Base-by-base conservation (phyloP, 1,140 invertebrate species). In the Drosophila sturtevanti region DNA sequence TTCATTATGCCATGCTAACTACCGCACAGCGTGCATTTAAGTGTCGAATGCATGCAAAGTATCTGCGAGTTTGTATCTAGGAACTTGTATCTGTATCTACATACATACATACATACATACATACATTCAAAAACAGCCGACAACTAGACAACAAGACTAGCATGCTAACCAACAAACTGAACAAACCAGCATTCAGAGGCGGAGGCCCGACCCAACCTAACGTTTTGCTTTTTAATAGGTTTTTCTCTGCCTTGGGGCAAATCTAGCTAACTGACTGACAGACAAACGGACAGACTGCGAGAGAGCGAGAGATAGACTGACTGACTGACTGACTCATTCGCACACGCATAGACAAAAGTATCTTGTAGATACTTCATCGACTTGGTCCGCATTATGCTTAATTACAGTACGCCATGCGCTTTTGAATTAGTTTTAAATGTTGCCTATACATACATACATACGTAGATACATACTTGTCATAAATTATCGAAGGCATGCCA, bases 21-120 rank as follows among this genome's bases (percentile, higher is more conserved):
- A 89, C 84, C 79, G 85, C 82, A 81, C 82, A 86, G 82, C 81
- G 81, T 86, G 81, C 81, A 85, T 77, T 81, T 72, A 86, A 85
- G 81, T 85, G 77, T 85, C 80, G 76, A 61, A 41, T 18, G 44
- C 22, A 37, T 61, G 63, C 56, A 58, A 63, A 63, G 61, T 63
- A 63, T 60, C 70, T 66, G 61, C 60, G 22, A 54, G 24, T 72
- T 44, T 48, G 75, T 66, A 78, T 72, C 68, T 71, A 61, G 27
- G n/a, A 62, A 62, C 72, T 41, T 51, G 68, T 63, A 62, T 73
- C 65, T 74, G 77, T 72, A 63, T 72, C 63, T 75, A 35, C 58
- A n/a, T n/a, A n/a, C n/a, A n/a, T n/a, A n/a, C n/a, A n/a, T n/a
- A n/a, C n/a, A n/a, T n/a, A n/a, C n/a, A n/a, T n/a, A n/a, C n/a